phyloP scores from a whole-genome alignment of 2,888 invertebrate genomes.

The Stegana nigrithorax region DNA sequence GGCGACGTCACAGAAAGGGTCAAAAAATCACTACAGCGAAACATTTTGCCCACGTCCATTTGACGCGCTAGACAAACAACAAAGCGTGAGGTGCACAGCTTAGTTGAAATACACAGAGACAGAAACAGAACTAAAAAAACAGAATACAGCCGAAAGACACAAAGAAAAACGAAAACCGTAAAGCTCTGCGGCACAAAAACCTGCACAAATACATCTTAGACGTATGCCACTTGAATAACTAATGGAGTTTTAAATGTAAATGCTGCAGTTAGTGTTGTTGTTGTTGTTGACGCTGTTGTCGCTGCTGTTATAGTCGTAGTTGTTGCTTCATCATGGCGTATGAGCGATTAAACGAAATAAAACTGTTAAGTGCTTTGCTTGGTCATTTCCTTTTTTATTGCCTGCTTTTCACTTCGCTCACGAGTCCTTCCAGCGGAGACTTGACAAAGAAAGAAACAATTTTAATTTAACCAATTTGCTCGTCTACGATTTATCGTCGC shows the following conservation, averaged over 20 bases:
- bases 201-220: constrained; percentile 32
- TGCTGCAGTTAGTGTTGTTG: constrained; percentile 37
- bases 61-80: constrained; percentile 12
- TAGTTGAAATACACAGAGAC: too few relatives aligned
- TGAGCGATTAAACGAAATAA: constrained; percentile 34
- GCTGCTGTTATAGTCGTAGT: too few relatives aligned
- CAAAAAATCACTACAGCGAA: constrained; percentile 20
- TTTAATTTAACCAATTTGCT: constrained; percentile 13
- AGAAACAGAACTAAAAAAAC: not conserved
- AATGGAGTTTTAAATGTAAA: constrained; percentile 57
- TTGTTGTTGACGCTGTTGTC: too few relatives aligned
- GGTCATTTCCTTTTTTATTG: not conserved
- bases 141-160: constrained; percentile 7
- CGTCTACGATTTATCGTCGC: not conserved
- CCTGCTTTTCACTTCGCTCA: not conserved
- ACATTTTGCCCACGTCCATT: constrained; percentile 6
- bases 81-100: constrained; percentile 7
- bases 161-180: constrained; percentile 29
- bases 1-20: constrained; percentile 5
- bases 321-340: constrained; percentile 26
- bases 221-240: constrained; percentile 63
- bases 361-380: constrained; percentile 48
- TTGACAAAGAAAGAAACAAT: not conserved
- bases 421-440: constrained; percentile 3
- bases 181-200: too few relatives aligned